phyloP scores from a whole-genome alignment of 2,888 invertebrate species.

The Chironomus riparius region DNA sequence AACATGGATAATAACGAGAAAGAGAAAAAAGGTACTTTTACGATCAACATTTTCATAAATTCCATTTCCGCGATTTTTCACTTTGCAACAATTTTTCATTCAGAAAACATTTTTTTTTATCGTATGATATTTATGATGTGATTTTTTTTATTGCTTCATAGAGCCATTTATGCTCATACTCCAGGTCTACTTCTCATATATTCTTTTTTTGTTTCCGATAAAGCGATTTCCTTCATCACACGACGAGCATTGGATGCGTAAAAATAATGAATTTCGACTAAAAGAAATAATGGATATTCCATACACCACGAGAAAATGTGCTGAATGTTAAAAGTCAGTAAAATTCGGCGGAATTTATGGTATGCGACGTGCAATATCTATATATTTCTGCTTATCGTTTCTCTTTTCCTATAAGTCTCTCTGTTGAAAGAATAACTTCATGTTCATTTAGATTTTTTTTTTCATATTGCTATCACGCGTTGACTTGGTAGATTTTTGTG shows the following conservation, averaged over 20 bases:
- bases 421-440: not conserved
- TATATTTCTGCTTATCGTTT: not conserved
- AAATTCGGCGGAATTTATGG: not conserved
- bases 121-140: not conserved
- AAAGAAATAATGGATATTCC: not conserved
- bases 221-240: not conserved
- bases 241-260: not conserved
- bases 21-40: too few species aligned
- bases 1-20: too few species aligned
- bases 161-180: not conserved
- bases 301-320: not conserved
- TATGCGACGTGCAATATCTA: conserved; percentile 9
- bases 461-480: conserved; percentile 8
- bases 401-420: not conserved
- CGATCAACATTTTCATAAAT: conserved; percentile 16
- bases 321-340: not conserved
- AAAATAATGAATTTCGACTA: not conserved
- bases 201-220: not conserved
- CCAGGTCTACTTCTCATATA: too few species aligned
- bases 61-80: conserved; percentile 11
- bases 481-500: too few species aligned
- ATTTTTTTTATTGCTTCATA: not conserved
- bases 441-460: not conserved
- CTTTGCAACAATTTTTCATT: not conserved
- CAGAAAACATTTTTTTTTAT: not conserved